Evolutionary conservation across 2,113 vertebrate species (phyloP).

Genomic region (Erythrocebus patas): DNA sequence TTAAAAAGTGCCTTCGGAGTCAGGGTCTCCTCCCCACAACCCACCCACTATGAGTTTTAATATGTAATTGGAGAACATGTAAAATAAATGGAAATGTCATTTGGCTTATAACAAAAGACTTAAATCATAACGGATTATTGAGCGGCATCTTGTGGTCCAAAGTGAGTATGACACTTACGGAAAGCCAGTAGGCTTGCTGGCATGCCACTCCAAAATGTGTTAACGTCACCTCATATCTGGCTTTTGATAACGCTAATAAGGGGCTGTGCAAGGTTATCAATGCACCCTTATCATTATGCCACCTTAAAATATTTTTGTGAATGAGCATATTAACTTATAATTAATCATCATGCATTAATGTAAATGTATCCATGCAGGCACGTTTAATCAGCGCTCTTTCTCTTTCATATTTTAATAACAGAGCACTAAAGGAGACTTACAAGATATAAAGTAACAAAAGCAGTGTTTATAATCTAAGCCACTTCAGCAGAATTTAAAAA

Average conservation of each 20-base stretch:
- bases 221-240: conserved; percentile 58
- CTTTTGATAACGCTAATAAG: conserved; percentile 71
- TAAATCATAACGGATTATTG: conserved; percentile 80
- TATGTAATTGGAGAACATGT: conserved; percentile 63
- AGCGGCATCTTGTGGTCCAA: conserved; percentile 86
- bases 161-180: conserved; percentile 40
- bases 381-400: conserved; percentile 80
- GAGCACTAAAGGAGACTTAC: conserved; percentile 68
- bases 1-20: conserved; percentile 57
- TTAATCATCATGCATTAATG: conserved; percentile 78
- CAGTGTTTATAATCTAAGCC: conserved; percentile 67
- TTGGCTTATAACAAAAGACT: conserved; percentile 60
- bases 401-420: conserved; percentile 81
- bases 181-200: not conserved
- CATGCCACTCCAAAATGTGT: conserved; percentile 42
- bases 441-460: conserved; percentile 72
- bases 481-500: conserved; percentile 50
- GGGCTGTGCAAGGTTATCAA: conserved; percentile 63
- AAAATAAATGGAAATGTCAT: conserved; percentile 69
- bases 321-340: conserved; percentile 71
- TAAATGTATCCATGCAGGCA: conserved; percentile 74
- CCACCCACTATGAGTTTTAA: conserved; percentile 50
- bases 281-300: conserved; percentile 63
- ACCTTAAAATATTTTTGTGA: conserved; percentile 75
- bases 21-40: not conserved